Evolutionary conservation across 2,113 vertebrate genomes (phyloP).

Genomic region (Zosterops japonicus): DNA sequence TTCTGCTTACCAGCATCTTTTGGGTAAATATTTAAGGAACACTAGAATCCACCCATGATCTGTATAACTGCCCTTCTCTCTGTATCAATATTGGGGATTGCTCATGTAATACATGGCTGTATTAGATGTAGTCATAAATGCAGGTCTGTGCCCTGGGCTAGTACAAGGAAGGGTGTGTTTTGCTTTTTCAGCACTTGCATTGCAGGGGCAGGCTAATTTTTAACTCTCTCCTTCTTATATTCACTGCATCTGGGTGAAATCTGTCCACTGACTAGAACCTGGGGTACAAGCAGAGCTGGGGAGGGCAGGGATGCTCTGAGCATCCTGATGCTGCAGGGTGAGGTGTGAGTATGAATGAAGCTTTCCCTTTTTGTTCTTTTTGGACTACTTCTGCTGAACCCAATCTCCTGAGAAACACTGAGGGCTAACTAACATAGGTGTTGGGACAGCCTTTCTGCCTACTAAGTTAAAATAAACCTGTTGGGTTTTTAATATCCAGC

Average conservation of each 20-base stretch:
- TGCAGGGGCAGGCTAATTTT: not conserved
- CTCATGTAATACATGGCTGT: not conserved
- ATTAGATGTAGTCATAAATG: not conserved
- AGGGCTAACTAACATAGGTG: not conserved
- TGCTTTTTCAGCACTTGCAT: not conserved
- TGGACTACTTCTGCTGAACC: not conserved
- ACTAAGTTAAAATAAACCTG: not conserved
- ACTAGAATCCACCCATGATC: not conserved
- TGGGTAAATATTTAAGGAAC: conserved; percentile 7
- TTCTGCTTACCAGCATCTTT: not conserved
- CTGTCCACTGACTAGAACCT: not conserved
- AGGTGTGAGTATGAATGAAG: not conserved
- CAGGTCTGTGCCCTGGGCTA: not conserved
- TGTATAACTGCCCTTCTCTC: not conserved
- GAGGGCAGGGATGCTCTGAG: not conserved
- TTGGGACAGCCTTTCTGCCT: not conserved
- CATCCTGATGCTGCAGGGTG: not conserved
- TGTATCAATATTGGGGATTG: not conserved
- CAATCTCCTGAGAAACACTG: not conserved
- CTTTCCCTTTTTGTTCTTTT: not conserved
- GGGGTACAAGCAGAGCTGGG: not conserved
- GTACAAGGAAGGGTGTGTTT: not conserved
- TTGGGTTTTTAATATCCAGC: not conserved
- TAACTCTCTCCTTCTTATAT: not conserved
- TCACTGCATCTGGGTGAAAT: not conserved